Percentiles rank a stretch among this genome's conserved stretches.
These are phyloP conservation scores for Sardina pilchardus DNA, from an alignment of 2,113 vertebrate genomes.

Conservation along the genomic window DNA sequence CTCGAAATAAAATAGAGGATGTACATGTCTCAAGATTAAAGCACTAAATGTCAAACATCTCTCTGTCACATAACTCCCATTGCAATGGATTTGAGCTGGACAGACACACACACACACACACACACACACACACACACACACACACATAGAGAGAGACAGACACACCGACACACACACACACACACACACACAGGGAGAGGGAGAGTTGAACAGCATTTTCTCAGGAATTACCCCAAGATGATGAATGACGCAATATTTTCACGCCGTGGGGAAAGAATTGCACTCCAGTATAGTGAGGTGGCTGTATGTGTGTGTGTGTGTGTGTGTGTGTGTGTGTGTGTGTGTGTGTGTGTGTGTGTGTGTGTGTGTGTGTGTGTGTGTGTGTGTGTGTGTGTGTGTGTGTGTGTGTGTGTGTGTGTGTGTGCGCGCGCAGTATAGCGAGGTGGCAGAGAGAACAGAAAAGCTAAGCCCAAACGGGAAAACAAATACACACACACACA, in stretches of 20 bases:
- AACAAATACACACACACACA: background rate
- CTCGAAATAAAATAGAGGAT: background rate
- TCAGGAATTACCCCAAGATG: slow-evolving; percentile 3
- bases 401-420: no score
- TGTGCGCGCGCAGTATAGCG: background rate
- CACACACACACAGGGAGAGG: background rate
- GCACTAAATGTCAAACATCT: background rate
- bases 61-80: background rate
- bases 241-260: slow-evolving; percentile 8
- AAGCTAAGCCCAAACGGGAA: background rate
- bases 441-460: background rate
- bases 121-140: background rate
- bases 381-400: no score
- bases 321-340: no score
- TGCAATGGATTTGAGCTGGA: background rate
- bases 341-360: no score
- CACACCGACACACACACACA: background rate
- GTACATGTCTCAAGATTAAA: background rate
- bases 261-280: slow-evolving; percentile 3
- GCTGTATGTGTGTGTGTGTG: no score
- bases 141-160: background rate
- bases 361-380: no score
- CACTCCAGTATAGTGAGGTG: background rate
- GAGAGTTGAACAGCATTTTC: background rate
- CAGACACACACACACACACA: slow-evolving; percentile 3